phyloP scores from a whole-genome alignment of 2,797 vertebrate species.

The Ibycter americanus region DNA sequence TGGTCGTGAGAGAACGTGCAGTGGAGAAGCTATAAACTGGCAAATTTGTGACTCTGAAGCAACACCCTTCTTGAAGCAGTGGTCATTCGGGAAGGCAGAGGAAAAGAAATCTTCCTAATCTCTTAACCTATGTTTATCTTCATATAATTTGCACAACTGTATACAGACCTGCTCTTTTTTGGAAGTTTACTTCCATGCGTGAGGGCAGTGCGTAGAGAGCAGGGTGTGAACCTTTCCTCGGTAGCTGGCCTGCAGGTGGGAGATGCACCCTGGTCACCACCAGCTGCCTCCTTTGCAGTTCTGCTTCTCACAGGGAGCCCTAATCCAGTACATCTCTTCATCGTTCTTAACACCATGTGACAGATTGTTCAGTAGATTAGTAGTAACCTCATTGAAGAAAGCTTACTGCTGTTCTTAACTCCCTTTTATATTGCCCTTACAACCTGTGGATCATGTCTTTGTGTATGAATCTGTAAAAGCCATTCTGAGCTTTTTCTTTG shows the following conservation, averaged over 20 bases:
- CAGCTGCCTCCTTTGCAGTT: fast-evolving
- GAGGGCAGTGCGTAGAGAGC: neutral
- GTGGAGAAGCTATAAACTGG: neutral
- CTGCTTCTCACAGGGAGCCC: fast-evolving
- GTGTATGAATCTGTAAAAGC: neutral
- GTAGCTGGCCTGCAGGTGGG: neutral
- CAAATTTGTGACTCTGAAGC: neutral
- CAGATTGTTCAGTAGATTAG: neutral
- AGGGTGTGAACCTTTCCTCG: neutral
- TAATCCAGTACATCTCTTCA: neutral
- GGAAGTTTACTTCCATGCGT: fast-evolving
- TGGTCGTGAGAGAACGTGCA: neutral
- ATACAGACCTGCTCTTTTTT: neutral
- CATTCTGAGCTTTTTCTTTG: neutral
- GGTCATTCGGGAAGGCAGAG: neutral
- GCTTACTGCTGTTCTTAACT: neutral
- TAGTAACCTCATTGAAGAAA: neutral
- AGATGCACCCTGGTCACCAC: neutral
- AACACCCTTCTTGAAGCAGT: neutral
- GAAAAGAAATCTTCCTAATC: neutral
- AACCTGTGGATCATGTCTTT: neutral
- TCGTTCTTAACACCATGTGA: fast-evolving
- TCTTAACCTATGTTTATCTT: neutral
- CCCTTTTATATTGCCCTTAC: neutral
- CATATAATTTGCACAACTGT: neutral